These are phyloP conservation scores for Amphiura filiformis DNA, from an alignment of 35 echinoderm and acorn worm species.

Conservation along the genomic window DNA sequence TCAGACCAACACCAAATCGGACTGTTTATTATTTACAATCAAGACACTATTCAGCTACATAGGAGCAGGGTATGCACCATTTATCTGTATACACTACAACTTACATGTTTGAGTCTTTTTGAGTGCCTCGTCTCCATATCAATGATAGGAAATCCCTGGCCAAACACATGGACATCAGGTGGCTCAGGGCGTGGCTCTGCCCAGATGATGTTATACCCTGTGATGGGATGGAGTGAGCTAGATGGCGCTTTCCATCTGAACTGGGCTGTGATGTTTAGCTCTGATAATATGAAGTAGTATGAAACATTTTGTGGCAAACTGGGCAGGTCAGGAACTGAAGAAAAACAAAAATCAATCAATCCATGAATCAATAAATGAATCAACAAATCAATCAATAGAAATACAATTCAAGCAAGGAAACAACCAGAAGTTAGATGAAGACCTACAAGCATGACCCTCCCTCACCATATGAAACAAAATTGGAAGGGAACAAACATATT, in stretches of 20 bases:
- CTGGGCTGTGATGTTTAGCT: conserved; percentile 41
- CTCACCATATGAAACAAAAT: background rate
- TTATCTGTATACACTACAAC: no score
- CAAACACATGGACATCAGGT: conserved; percentile 6
- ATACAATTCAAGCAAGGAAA: background rate
- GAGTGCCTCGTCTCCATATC: background rate
- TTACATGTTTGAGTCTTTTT: conserved; percentile 1
- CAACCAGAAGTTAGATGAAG: background rate
- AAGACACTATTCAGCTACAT: no score
- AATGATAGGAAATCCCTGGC: conserved; percentile 22
- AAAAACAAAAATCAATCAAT: background rate
- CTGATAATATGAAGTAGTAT: conserved; percentile 37
- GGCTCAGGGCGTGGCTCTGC: conserved; percentile 26
- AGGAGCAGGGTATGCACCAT: no score
- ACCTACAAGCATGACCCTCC: background rate
- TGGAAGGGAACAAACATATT: background rate
- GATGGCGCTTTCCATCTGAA: conserved; percentile 61
- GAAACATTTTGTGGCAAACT: conserved; percentile 56
- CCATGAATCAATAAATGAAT: no score
- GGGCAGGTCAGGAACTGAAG: conserved; percentile 74
- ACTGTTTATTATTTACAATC: no score
- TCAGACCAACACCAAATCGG: no score
- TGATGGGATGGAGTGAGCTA: conserved; percentile 27
- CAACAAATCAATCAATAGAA: no score
- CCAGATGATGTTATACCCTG: conserved; percentile 71